Evolutionary conservation across 2,888 invertebrate genomes (phyloP), one percentile per base, ranked within the genome.

Genomic region (Physocephala rufipes): DNA sequence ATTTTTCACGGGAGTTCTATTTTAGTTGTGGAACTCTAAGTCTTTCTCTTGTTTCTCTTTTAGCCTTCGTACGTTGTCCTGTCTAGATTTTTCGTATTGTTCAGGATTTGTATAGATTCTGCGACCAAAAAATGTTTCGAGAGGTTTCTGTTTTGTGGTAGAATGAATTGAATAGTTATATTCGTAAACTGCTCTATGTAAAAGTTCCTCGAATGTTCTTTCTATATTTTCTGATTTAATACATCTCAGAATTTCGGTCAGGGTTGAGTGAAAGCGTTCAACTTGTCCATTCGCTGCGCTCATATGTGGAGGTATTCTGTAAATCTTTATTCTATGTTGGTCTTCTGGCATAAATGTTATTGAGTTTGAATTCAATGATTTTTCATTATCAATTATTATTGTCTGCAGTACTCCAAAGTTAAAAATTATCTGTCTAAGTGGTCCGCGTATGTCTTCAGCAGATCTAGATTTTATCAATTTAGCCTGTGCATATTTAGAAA

Each of bases 261-360:
- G 26, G 2, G 73, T 74, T 0, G 74, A 74, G 28, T 73, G 74
- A 28, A 74, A 72, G 13, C 72, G n/a, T 51, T 74, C 74, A 61
- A 71, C 24, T 21, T 58, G 58, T 58, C 26, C 72, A 15, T 71
- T 73, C 21, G 65, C 66, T 51, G 70, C 63, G 53, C 71, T 73
- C 9, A 55, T 66, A 36, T 73, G 64, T 5, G 71, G 59, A 24
- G 73, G 73, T 9, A 28, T 58, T 2, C 26, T 58, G 24, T 21
- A 58, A 26, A 58, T 26, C 12, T 58, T 16, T 58, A 58, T 58
- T 58, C 24, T 16, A 1, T 28, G 24, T 19, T 49, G n/a, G 49
- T 49, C 49, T 49, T 49, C 19, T 12, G 19, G 3, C 49, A 49
- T 49, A 13, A 49, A 49, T 49, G 4, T 5, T 5, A 49, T 49